Evolutionary conservation across 2,113 vertebrate genomes (phyloP), one percentile per base, ranked within the genome.

Genomic region (Megaceryle maxima): DNA sequence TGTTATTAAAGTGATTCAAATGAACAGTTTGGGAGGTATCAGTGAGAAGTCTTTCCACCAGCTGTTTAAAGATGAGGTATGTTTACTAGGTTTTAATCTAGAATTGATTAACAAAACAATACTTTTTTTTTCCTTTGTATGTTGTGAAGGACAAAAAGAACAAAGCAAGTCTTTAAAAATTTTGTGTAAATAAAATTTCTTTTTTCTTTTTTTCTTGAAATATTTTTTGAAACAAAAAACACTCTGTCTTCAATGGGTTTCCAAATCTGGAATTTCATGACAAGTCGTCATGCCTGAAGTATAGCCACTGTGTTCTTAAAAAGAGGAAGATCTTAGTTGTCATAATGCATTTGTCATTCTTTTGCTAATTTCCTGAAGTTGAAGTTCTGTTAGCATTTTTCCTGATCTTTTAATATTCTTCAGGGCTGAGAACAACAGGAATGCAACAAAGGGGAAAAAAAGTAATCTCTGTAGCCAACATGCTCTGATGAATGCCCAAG

Each of bases 261-360:
- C 35, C n/a, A 87, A 78, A 56, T 41, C n/a, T 29, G 83, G 50
- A 57, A 83, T 91, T 95, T 91, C 68, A 76, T 79, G 53, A 35
- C 69, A 76, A 75, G 53, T 44, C 73, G 87, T 89, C 78, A 84
- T 96, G 87, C 89, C 68, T 84, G 70, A 94, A 95, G 26, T 93
- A 70, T 53, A 81, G 24, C 29, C 57, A 70, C 56, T 57, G 9
- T 68, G 53, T 44, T 94, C 72, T 90, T 86, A 31, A 93, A 78
- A 92, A 81, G 29, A 67, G 11, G 35, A 95, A 96, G 82, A 94
- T 84, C 84, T 83, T 76, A 75, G 56, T 81, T 96, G 96, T 97
- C 95, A 94, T 64, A 95, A 88, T 9, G 24, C 43, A 96, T 97
- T 93, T 96, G 85, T 95, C 92, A 96, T 92, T 92, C 89, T 86